Evolutionary conservation across 2,888 invertebrate genomes (phyloP).

Genomic region (Sclerodermus sp.): DNA sequence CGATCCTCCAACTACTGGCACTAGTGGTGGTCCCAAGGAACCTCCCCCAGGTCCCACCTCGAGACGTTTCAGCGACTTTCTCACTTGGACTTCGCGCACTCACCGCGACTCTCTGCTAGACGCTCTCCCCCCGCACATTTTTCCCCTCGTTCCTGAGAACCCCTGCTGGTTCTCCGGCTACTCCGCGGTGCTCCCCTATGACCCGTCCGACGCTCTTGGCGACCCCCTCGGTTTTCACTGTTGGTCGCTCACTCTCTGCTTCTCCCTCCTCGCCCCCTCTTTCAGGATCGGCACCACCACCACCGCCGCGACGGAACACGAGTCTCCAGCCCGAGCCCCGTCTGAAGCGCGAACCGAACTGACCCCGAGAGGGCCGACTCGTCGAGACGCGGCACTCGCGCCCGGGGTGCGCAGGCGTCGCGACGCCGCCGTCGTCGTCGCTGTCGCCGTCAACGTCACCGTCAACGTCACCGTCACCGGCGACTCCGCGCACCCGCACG

Average conservation of each 20-base stretch:
- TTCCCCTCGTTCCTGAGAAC: background rate
- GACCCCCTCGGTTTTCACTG: constrained; percentile 2
- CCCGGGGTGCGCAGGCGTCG: constrained; percentile 8
- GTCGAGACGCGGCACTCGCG: constrained; percentile 11
- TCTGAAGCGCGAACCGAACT: constrained; percentile 50
- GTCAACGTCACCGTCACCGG: constrained; percentile 5
- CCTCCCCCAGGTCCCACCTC: too few relatives aligned
- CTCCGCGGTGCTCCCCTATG: too few relatives aligned
- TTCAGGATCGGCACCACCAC: constrained; percentile 13
- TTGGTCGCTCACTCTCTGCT: constrained; percentile 7
- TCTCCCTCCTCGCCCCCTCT: constrained; percentile 3
- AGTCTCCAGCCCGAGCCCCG: constrained; percentile 22
- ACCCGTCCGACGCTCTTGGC: background rate
- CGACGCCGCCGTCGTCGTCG: constrained; percentile 12
- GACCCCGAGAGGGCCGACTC: constrained; percentile 34
- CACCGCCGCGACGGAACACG: background rate
- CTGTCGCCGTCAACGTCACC: constrained; percentile 6
- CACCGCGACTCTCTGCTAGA: too few relatives aligned
- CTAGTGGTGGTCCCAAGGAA: too few relatives aligned
- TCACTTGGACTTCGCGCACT: too few relatives aligned
- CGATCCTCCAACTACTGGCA: too few relatives aligned
- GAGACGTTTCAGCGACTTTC: too few relatives aligned
- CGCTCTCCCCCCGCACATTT: background rate
- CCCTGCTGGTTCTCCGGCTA: too few relatives aligned
- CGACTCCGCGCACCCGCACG: too few relatives aligned